Conservation (phyloP, 1,140 invertebrate species). For the Matsumurasca onukii region DNA sequence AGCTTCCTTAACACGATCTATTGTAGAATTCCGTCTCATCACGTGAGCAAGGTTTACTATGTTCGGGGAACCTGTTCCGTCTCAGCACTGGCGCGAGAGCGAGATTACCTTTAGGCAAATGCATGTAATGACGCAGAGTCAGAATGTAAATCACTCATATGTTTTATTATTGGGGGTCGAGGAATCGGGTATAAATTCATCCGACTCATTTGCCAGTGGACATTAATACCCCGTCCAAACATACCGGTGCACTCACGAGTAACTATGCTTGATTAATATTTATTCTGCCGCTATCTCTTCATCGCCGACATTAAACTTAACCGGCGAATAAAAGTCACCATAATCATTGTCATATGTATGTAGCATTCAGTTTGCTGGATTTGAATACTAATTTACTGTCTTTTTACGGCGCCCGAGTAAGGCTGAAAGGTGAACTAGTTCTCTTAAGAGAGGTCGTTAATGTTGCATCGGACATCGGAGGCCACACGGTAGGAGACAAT, state of each 20-base stretch:
- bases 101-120: too few species aligned
- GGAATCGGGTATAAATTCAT: slow-evolving; percentile 22
- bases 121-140: neutral
- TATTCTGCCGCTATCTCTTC: slow-evolving; percentile 15
- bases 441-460: neutral
- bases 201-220: slow-evolving; percentile 17
- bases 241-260: neutral
- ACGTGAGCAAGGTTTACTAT: too few species aligned
- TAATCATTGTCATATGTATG: neutral
- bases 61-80: too few species aligned
- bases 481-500: too few species aligned
- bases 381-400: neutral
- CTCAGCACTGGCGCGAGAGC: too few species aligned
- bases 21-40: too few species aligned
- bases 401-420: neutral
- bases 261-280: slow-evolving; percentile 24
- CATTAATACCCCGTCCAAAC: slow-evolving; percentile 17
- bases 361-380: neutral
- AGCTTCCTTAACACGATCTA: too few species aligned
- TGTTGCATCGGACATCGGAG: too few species aligned
- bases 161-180: neutral
- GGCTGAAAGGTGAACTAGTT: neutral
- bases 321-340: neutral
- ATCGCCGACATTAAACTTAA: neutral
- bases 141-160: slow-evolving; percentile 12